Evolutionary conservation across 2,113 vertebrate genomes (phyloP), one percentile per base, ranked within the genome.

Genomic region (Phocoena phocoena): DNA sequence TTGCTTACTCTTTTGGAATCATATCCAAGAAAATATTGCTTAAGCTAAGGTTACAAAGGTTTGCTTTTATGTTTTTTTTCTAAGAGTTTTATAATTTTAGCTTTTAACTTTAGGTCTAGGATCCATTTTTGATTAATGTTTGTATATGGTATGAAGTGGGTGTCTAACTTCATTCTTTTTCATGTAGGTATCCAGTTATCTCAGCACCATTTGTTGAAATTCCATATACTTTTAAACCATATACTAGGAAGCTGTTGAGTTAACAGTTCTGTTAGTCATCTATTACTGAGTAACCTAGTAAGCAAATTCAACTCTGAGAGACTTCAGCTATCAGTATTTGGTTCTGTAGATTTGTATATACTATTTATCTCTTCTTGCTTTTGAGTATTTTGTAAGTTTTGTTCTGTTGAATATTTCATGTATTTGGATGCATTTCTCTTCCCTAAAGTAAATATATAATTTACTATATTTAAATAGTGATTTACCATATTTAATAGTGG

Each of bases 381-480:
- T 47, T 98, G 71, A 70, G 85, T 95, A 82, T 44, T 92, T 82
- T 90, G 5, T 87, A 7, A 33, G 10, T 84, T 55, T 71, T 93
- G 3, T 91, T 85, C 26, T 68, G 20, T 86, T 82, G 38, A 90
- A 36, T 87, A 79, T 44, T 12, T 90, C 13, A 65, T 9, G 58
- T 82, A 2, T 95, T 83, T 53, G 17, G 33, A 41, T 73, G 9
- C 13, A 62, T 55, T 65, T 79, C 28, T 93, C 36, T 83, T 60
- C 4, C 53, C 14, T 62, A 92, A 94, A 77, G 63, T 21, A 44
- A 95, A 50, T 38, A 65, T 33, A 67, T n/a, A 5, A 53, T 65
- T 90, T 80, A 41, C 4, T 50, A 23, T 80, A 31, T 88, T 94
- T 73, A 65, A 53, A 17, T 53, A 53, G 15, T 53, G 15, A 44